Evolutionary conservation across 1,140 invertebrate species (phyloP).

Genomic region (Musca domestica): DNA sequence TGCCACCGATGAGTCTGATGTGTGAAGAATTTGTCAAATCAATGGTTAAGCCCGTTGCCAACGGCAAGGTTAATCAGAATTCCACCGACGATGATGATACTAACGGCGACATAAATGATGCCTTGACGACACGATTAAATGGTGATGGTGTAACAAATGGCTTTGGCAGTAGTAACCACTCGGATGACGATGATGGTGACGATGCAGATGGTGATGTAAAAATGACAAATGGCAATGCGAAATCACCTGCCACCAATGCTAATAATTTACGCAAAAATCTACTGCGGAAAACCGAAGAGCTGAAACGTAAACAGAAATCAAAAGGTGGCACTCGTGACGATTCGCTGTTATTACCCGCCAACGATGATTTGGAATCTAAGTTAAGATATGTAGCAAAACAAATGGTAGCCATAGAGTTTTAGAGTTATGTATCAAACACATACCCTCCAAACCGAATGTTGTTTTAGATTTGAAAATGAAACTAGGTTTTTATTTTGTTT

Average conservation of each 20-base stretch:
- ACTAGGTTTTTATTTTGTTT: not conserved
- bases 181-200: conserved; percentile 16
- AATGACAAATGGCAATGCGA: not conserved
- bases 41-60: conserved; percentile 40
- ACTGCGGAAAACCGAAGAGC: conserved; percentile 6
- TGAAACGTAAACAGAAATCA: not conserved
- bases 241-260: not conserved
- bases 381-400: conserved; percentile 7
- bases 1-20: conserved; percentile 57
- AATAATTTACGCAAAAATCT: conserved; percentile 7
- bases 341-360: not conserved
- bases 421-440: not conserved
- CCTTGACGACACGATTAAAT: conserved; percentile 15
- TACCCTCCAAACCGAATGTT: too few species aligned
- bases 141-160: conserved; percentile 9
- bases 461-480: too few species aligned
- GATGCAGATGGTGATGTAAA: not conserved
- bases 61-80: not conserved
- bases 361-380: not conserved
- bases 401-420: conserved; percentile 3
- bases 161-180: conserved; percentile 1
- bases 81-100: conserved; percentile 15
- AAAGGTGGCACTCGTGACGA: not conserved
- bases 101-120: not conserved
- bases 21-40: conserved; percentile 57